Evolutionary conservation across 2,888 invertebrate genomes (phyloP).

Genomic region (Eristalis tenax): DNA sequence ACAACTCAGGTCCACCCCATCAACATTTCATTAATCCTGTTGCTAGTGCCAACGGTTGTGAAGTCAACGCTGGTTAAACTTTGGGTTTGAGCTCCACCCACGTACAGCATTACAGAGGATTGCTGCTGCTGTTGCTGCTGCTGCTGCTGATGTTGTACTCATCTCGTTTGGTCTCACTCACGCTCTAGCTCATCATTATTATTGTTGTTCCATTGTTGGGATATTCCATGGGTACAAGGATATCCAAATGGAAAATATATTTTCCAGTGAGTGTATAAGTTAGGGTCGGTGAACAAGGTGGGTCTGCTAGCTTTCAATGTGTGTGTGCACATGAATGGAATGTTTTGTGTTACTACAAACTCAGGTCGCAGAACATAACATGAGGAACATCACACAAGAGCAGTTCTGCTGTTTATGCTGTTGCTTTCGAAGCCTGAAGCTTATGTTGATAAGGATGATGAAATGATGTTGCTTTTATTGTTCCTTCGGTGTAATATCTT

Average conservation of each 20-base stretch:
- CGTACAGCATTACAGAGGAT: constrained; percentile 10
- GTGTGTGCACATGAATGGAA: constrained; percentile 19
- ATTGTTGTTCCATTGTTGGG: constrained; percentile 50
- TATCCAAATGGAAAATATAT: constrained; percentile 59
- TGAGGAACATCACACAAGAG: constrained; percentile 31
- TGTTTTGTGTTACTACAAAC: constrained; percentile 38
- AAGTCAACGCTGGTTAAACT: constrained; percentile 59
- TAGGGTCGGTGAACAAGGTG: constrained; percentile 23
- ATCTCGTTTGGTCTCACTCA: constrained; percentile 41
- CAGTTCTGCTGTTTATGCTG: constrained; percentile 43
- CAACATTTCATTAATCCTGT: constrained; percentile 66
- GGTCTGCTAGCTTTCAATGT: constrained; percentile 1
- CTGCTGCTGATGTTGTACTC: constrained; percentile 32
- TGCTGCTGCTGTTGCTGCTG: constrained; percentile 7
- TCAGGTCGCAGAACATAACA: constrained; percentile 18
- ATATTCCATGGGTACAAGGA: constrained; percentile 53
- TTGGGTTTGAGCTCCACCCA: constrained; percentile 45
- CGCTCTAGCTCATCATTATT: constrained; percentile 55
- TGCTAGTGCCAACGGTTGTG: constrained; percentile 65
- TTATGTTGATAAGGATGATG: constrained; percentile 17
- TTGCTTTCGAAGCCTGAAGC: constrained; percentile 33
- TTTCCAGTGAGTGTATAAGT: constrained; percentile 42
- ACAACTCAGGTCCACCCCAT: constrained; percentile 60
- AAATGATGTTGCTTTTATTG: neutral
- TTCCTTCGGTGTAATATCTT: constrained; percentile 7